Percentiles rank a stretch among this genome's conserved stretches.
Conservation (phyloP, 2,113 vertebrate genomes). For the Lophotis ruficrista region DNA sequence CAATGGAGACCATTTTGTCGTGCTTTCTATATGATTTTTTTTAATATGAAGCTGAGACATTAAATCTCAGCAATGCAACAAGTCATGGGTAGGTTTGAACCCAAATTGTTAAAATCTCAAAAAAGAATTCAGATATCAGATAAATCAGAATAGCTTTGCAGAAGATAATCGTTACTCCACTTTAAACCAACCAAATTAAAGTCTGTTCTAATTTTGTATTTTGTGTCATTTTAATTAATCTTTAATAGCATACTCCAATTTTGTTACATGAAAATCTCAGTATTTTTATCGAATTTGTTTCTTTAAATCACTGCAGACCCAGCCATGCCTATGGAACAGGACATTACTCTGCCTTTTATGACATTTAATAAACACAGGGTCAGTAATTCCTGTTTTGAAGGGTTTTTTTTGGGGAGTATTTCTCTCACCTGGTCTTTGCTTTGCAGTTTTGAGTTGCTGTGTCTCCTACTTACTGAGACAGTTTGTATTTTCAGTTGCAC, state of each 20-base stretch:
- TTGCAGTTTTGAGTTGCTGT: not conserved
- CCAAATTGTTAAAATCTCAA: not conserved
- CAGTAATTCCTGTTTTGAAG: not conserved
- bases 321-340: not conserved
- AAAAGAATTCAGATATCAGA: not conserved
- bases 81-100: not conserved
- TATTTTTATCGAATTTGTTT: not conserved
- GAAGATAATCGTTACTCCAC: not conserved
- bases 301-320: not conserved
- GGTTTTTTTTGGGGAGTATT: accelerated
- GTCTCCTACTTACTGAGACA: not conserved
- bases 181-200: not conserved
- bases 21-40: not conserved
- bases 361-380: not conserved
- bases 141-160: not conserved
- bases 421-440: not conserved
- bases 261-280: not conserved
- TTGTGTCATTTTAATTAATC: not conserved
- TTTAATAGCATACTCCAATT: not conserved
- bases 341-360: not conserved
- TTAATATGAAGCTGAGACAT: not conserved
- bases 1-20: not conserved
- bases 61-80: not conserved
- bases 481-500: not conserved
- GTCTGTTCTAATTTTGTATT: not conserved